phyloP scores from a whole-genome alignment of 2,113 vertebrate species.

The Balaeniceps rex region DNA sequence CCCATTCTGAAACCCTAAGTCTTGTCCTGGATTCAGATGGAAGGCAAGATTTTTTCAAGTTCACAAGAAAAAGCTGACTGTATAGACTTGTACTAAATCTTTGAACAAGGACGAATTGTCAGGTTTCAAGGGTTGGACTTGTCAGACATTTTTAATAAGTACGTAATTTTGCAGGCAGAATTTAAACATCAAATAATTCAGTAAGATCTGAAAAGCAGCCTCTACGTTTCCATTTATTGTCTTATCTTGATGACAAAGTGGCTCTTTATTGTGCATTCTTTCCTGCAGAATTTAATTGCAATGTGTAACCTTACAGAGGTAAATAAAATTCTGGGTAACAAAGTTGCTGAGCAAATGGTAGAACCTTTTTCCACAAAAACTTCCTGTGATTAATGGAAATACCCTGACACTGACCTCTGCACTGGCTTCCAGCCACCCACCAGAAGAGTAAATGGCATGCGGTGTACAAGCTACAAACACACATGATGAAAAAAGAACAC shows the following conservation, averaged over 20 bases:
- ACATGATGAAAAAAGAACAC: background rate
- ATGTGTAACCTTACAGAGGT: background rate
- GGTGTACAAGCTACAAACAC: background rate
- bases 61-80: background rate
- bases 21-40: background rate
- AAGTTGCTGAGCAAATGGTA: background rate
- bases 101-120: background rate
- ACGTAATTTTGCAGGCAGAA: background rate
- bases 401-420: background rate
- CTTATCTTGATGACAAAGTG: background rate
- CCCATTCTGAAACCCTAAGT: background rate
- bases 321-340: background rate
- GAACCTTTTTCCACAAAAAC: background rate
- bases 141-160: background rate
- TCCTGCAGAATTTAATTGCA: background rate
- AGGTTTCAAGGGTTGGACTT: background rate
- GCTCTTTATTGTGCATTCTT: background rate
- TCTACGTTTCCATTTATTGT: background rate
- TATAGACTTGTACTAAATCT: background rate
- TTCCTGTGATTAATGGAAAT: background rate
- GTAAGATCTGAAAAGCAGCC: background rate
- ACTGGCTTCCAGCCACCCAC: background rate
- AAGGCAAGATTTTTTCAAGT: background rate
- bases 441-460: background rate
- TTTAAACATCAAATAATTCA: background rate